A percentile compares a stretch with the other conserved stretches of the same genome.
phyloP scores from a whole-genome alignment of 2,797 vertebrate species.

The Lutjanus campechanus region DNA sequence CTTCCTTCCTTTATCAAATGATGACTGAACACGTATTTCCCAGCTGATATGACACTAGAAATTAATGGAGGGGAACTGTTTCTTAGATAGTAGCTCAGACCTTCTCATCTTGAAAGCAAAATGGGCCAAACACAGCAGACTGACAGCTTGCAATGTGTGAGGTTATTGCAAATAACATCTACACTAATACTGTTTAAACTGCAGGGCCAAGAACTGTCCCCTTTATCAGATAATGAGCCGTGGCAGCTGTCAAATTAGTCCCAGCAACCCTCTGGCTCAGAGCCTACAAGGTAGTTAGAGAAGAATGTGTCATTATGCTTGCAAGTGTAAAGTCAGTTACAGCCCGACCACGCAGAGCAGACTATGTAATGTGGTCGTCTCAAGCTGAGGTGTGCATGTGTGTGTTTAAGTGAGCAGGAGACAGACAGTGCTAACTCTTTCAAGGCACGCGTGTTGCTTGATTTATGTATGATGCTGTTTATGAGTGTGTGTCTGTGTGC shows the following conservation, averaged over 20 bases:
- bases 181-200: slow-evolving; percentile 57
- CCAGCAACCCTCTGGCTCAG: slow-evolving; percentile 63
- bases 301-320: slow-evolving; percentile 55
- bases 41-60: not conserved
- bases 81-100: slow-evolving; percentile 14
- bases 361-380: slow-evolving; percentile 31
- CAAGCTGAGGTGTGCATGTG: slow-evolving; percentile 30
- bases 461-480: slow-evolving; percentile 52
- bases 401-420: slow-evolving; percentile 36
- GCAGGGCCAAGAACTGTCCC: slow-evolving; percentile 60
- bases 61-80: not conserved
- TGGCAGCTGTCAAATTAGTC: slow-evolving; percentile 82
- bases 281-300: slow-evolving; percentile 66
- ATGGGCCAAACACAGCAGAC: slow-evolving; percentile 28
- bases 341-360: slow-evolving; percentile 43
- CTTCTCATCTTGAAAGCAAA: slow-evolving; percentile 23
- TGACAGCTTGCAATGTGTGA: slow-evolving; percentile 43
- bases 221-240: slow-evolving; percentile 75
- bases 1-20: not conserved
- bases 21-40: not conserved
- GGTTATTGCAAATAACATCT: slow-evolving; percentile 61
- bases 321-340: slow-evolving; percentile 55
- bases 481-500: slow-evolving; percentile 45
- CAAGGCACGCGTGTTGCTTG: slow-evolving; percentile 18
- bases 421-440: slow-evolving; percentile 34